These are phyloP conservation scores for Acleris literana DNA, from an alignment of 2,888 invertebrate genomes.

Conservation along the genomic window DNA sequence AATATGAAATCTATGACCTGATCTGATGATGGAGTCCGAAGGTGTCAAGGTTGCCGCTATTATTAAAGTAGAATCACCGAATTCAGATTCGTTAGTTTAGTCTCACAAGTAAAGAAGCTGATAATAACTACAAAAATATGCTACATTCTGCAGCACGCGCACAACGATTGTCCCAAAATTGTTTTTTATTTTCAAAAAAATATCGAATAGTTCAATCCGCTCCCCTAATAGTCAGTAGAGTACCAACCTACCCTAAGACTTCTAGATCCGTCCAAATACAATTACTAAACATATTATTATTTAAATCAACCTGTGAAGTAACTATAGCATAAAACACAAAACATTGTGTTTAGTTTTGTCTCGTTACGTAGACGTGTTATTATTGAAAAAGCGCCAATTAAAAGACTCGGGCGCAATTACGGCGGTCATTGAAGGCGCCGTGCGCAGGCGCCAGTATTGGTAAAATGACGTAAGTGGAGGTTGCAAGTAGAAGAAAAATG, in stretches of 20 bases:
- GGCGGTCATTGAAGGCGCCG: constrained; percentile 52
- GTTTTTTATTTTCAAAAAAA: too few relatives aligned
- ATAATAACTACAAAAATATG: too few relatives aligned
- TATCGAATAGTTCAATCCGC: too few relatives aligned
- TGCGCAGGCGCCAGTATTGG: constrained; percentile 36
- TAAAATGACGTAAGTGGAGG: constrained; percentile 15
- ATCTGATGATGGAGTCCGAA: too few relatives aligned
- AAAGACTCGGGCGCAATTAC: constrained; percentile 67
- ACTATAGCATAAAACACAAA: constrained; percentile 9
- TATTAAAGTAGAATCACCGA: too few relatives aligned
- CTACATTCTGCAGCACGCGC: too few relatives aligned
- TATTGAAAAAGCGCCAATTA: constrained; percentile 71
- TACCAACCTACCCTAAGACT: background rate
- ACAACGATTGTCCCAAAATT: too few relatives aligned
- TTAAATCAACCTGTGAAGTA: constrained; percentile 7
- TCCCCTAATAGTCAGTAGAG: too few relatives aligned
- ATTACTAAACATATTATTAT: constrained; percentile 29
- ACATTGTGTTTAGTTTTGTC: constrained; percentile 37
- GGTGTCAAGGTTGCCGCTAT: too few relatives aligned
- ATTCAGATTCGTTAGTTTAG: too few relatives aligned
- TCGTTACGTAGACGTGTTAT: constrained; percentile 51
- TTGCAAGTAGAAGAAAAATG: background rate
- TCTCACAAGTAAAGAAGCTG: too few relatives aligned
- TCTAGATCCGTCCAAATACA: constrained; percentile 5
- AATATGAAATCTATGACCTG: too few relatives aligned